Conservation (phyloP, 2,888 invertebrate genomes). For the Tuta absoluta region DNA sequence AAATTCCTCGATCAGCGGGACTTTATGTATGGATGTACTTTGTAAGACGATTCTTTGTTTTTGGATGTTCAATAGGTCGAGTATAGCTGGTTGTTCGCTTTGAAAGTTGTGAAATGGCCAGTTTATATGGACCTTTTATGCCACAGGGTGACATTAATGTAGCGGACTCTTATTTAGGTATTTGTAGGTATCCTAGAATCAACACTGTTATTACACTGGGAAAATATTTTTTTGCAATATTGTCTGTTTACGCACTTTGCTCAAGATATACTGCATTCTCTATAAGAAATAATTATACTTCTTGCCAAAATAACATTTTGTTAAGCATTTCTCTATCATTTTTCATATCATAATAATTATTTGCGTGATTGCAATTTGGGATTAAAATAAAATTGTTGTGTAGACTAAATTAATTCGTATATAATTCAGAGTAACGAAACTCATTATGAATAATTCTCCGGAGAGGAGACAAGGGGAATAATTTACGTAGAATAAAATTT, state of each 20-base stretch:
- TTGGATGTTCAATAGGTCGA: not conserved
- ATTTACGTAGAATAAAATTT: not conserved
- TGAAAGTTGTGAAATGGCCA: not conserved
- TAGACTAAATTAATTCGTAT: not conserved
- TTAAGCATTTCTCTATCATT: not conserved
- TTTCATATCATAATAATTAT: not conserved
- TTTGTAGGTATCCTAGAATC: too few relatives aligned
- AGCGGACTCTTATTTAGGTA: too few relatives aligned
- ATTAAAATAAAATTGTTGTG: not conserved
- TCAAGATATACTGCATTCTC: too few relatives aligned
- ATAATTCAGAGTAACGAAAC: conserved; percentile 3
- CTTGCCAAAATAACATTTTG: not conserved
- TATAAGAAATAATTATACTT: too few relatives aligned
- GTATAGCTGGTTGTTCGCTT: not conserved
- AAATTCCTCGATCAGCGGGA: conserved; percentile 21
- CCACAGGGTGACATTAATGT: not conserved
- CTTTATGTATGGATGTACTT: conserved; percentile 18
- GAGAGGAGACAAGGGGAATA: not conserved
- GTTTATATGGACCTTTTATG: not conserved
- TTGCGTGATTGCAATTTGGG: conserved; percentile 3
- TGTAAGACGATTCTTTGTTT: not conserved
- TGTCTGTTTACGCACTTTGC: too few relatives aligned
- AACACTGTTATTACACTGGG: too few relatives aligned
- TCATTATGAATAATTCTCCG: not conserved
- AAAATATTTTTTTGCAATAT: too few relatives aligned